phyloP scores from a whole-genome alignment of 2,888 invertebrate species.

The Apodemia mormo region DNA sequence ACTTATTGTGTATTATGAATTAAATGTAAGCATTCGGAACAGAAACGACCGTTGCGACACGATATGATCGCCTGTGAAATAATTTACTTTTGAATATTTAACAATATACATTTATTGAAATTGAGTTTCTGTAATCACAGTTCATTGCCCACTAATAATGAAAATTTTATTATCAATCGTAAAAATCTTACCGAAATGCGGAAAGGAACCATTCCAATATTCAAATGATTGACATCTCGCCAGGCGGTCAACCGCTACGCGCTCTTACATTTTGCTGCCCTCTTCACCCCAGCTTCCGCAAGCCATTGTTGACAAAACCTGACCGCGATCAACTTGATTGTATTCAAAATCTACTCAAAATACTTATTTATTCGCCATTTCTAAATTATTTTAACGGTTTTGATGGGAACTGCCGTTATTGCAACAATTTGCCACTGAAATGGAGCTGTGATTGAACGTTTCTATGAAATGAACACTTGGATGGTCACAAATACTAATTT shows the following conservation, averaged over 20 bases:
- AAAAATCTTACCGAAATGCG: conserved; percentile 67
- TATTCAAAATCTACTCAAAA: conserved; percentile 66
- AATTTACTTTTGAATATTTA: conserved; percentile 43
- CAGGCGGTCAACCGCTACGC: conserved; percentile 66
- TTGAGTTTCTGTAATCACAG: conserved; percentile 62
- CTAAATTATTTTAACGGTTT: conserved; percentile 50
- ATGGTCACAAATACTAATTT: conserved; percentile 16
- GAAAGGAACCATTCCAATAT: conserved; percentile 71
- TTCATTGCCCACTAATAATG: conserved; percentile 65
- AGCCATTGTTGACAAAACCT: conserved; percentile 60
- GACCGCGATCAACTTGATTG: conserved; percentile 71
- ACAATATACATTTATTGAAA: conserved; percentile 47
- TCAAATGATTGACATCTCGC: conserved; percentile 81
- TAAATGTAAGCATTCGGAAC: neutral
- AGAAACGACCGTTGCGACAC: conserved; percentile 60
- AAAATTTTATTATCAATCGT: conserved; percentile 61
- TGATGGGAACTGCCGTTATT: conserved; percentile 65
- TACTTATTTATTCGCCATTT: conserved; percentile 46
- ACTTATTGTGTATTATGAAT: too few species aligned
- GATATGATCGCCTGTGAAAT: conserved; percentile 53
- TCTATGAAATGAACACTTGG: conserved; percentile 4
- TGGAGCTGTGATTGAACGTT: conserved; percentile 5
- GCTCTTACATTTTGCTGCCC: conserved; percentile 45
- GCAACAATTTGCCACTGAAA: conserved; percentile 20
- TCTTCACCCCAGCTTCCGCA: conserved; percentile 52